These are phyloP conservation scores for Stramonita haemastoma DNA, from an alignment of 2,888 invertebrate species.

Conservation along the genomic window DNA sequence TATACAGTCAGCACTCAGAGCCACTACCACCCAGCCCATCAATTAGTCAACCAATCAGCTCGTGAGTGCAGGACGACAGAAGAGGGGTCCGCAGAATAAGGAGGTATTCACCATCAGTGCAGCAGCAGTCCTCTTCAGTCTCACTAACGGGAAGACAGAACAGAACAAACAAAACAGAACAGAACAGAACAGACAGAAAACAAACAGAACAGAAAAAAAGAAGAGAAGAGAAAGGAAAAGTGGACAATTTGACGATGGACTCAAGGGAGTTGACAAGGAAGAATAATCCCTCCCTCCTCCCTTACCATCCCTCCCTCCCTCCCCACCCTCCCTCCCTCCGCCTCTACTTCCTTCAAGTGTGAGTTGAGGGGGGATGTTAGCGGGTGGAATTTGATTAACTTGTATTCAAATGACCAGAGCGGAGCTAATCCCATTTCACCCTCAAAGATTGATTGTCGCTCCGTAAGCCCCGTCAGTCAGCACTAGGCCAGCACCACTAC, in stretches of 20 bases:
- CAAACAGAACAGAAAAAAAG: background rate
- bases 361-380: constrained; percentile 40
- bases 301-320: background rate
- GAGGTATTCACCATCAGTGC: background rate
- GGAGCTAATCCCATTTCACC: constrained; percentile 52
- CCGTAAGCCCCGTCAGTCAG: background rate
- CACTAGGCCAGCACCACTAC: background rate
- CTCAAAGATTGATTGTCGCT: constrained; percentile 42
- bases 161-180: background rate
- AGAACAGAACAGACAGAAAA: background rate
- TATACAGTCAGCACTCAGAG: no score
- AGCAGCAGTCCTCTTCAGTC: background rate
- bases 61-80: background rate
- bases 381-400: constrained; percentile 53
- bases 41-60: constrained; percentile 10
- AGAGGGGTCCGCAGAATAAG: background rate
- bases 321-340: background rate
- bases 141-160: background rate
- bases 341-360: background rate
- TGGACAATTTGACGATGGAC: background rate
- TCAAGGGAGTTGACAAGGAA: background rate
- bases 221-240: background rate
- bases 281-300: background rate
- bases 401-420: constrained; percentile 53
- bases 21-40: background rate